Percentiles rank a stretch among this genome's conserved stretches.
Evolutionary conservation across 2,888 invertebrate genomes (phyloP).

Genomic region (Amiota minor): DNA sequence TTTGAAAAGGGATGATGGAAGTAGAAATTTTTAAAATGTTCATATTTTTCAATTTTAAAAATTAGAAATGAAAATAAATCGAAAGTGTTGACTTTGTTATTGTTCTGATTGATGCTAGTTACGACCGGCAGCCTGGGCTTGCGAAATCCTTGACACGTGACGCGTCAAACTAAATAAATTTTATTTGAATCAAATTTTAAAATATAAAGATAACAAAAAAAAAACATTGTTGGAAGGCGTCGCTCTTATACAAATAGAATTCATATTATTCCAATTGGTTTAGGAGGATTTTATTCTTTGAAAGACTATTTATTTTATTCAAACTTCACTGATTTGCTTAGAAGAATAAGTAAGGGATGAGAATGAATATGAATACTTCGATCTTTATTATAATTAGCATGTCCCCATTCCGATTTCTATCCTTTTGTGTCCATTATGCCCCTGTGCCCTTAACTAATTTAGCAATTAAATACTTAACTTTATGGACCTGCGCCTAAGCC

Average conservation of each 20-base stretch:
- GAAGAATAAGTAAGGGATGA: too few species aligned
- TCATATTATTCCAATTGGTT: too few species aligned
- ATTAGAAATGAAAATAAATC: slow-evolving; percentile 62
- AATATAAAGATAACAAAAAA: background rate
- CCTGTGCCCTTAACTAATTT: slow-evolving; percentile 47
- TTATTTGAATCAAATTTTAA: slow-evolving; percentile 59
- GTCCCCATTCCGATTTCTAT: background rate
- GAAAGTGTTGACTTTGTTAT: slow-evolving; percentile 40
- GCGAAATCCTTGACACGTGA: slow-evolving; percentile 64
- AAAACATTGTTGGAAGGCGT: background rate
- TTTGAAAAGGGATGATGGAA: background rate
- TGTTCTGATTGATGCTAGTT: slow-evolving; percentile 23
- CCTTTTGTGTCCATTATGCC: slow-evolving; percentile 47
- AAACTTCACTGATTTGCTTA: too few species aligned
- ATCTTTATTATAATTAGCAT: background rate
- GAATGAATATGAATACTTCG: too few species aligned
- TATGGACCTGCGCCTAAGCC: slow-evolving; percentile 55
- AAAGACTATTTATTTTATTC: too few species aligned
- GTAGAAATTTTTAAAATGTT: slow-evolving; percentile 46
- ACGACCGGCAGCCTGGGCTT: slow-evolving; percentile 50
- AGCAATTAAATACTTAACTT: slow-evolving; percentile 66
- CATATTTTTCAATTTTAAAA: slow-evolving; percentile 58
- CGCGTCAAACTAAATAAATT: slow-evolving; percentile 62
- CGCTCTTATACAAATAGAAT: background rate
- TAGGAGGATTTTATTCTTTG: too few species aligned